Evolutionary conservation across 2,888 invertebrate species (phyloP), one percentile per base, ranked within the genome.

Genomic region (Caenorhabditis angaria): DNA sequence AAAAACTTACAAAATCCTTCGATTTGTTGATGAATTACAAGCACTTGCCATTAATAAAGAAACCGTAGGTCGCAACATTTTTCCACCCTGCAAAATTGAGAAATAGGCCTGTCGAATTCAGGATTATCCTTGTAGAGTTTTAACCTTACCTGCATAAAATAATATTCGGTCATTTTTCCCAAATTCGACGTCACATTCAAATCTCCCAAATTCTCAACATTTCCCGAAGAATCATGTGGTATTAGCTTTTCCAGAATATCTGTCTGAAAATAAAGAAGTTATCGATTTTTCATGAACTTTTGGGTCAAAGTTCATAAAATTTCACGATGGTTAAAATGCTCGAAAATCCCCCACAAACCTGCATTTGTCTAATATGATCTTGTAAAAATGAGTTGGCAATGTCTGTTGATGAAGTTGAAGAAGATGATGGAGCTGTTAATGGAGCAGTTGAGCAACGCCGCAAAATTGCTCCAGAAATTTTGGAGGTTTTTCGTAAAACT

Each of bases 41-140:
- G 96, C 94, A 89, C 93, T 92, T 82, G 95, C 94, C 93, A 97
- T 94, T 65, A 97, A 91, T 88, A 95, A 92, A 63, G 94, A 93
- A 61, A 97, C 92, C 93, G 95, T 94, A 60, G 97, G 97, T 88
- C 97, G 92, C 82, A 97, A 91, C 82, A 95, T 94, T 91, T 99
- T 99, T 87, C 97, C 97, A 89, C 95, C 93, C 73, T 97, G 96
- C 90, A 69, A 14, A 35, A 35, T 10, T 14, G 6, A 35, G 8
- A n/a, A 24, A 27, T 55, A 35, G 6, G 35, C 14, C 8, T 10
- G 48, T n/a, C 18, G 20, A 53, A 47, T 47, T 50, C 27, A 22
- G 32, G 55, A 62, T 18, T 57, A 20, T 56, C 28, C 29, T 28
- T 28, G 1, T 2, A 48, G 48, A 48, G n/a, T 2, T 54, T 18